phyloP scores from a whole-genome alignment of 2,113 vertebrate species.

The Hiodon tergisus region DNA sequence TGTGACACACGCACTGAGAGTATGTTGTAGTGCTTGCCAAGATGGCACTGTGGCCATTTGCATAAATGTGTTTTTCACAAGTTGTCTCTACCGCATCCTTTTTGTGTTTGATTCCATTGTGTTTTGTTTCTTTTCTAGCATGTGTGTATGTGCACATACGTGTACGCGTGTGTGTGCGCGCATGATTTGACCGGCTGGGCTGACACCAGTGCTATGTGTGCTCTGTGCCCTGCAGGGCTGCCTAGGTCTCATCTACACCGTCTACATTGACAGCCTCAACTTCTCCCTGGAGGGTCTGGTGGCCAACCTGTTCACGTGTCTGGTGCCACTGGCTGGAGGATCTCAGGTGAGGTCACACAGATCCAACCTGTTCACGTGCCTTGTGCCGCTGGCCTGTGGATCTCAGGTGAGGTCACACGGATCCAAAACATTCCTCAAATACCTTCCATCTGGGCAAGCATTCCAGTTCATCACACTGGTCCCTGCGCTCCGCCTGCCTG shows the following conservation, averaged over 20 bases:
- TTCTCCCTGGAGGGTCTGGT: slow-evolving; percentile 85
- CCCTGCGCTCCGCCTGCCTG: slow-evolving; percentile 45
- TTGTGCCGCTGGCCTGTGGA: too few relatives aligned
- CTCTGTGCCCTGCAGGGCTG: slow-evolving; percentile 70
- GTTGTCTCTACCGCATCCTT: too few relatives aligned
- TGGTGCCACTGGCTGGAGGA: too few relatives aligned
- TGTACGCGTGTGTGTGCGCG: neutral
- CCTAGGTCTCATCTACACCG: slow-evolving; percentile 90
- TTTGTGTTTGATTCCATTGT: too few relatives aligned
- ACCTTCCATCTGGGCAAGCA: slow-evolving; percentile 48
- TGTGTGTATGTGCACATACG: neutral
- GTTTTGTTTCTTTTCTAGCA: neutral
- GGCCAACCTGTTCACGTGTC: slow-evolving; percentile 24
- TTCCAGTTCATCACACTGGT: slow-evolving; percentile 48
- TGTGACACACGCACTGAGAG: too few relatives aligned
- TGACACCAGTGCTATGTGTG: neutral
- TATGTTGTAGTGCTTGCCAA: too few relatives aligned
- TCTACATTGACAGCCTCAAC: slow-evolving; percentile 84
- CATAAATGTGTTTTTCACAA: too few relatives aligned
- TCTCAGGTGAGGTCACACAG: too few relatives aligned
- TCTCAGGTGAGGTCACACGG: slow-evolving; percentile 34
- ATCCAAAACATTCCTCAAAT: slow-evolving; percentile 57
- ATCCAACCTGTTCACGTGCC: too few relatives aligned
- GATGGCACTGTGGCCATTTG: too few relatives aligned
- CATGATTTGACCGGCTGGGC: neutral